Base-by-base conservation (phyloP, 2,113 vertebrate genomes). In the Protomyctophum bolini region DNA sequence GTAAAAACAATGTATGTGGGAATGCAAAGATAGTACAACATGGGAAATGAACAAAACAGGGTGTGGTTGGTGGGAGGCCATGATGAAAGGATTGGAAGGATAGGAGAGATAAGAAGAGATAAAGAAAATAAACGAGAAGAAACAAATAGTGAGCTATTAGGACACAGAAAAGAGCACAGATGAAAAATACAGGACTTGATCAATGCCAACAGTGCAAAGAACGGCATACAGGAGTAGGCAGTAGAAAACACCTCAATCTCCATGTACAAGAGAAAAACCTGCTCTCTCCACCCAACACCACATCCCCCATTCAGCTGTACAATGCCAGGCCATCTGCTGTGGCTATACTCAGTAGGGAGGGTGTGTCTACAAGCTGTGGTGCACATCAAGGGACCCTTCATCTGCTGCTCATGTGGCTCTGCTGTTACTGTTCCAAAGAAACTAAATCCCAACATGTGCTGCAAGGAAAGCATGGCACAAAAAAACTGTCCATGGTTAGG, bases 311-410 rank as follows among this genome's bases (percentile, higher is more conserved):
- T 76, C 71, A 63, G 73, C 74, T 65, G 57, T 51, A 75, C 73
- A 70, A 12, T 74, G 71, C 82, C 73, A 76, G 68, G 59, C 83
- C 86, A 88, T 87, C 81, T 90, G 88, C 79, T 73, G 77, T n/a
- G 63, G 77, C 73, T 4, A 28, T 72, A 76, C 71, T 82, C 79
- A 46, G 56, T 14, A 29, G 63, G 61, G 72, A 83, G 84, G 86
- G 79, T 33, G 86, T 74, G 86, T 81, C 33, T 47, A 50, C 68
- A 52, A 80, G 75, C 80, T 81, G 86, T 41, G 81, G 82, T 72
- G 71, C 62, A 75, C 86, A 69, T 79, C 71, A 66, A 83, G 64
- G 68, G 0, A 49, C 73, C 71, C 77, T 74, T 72, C 73, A 70
- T 79, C 74, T 66, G 63, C 61, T 46, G 56, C 47, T 70, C 64